Base-by-base conservation (phyloP, 30 jellyfish, hydroid and myxozoan species). In the Clytia hemisphaerica region DNA sequence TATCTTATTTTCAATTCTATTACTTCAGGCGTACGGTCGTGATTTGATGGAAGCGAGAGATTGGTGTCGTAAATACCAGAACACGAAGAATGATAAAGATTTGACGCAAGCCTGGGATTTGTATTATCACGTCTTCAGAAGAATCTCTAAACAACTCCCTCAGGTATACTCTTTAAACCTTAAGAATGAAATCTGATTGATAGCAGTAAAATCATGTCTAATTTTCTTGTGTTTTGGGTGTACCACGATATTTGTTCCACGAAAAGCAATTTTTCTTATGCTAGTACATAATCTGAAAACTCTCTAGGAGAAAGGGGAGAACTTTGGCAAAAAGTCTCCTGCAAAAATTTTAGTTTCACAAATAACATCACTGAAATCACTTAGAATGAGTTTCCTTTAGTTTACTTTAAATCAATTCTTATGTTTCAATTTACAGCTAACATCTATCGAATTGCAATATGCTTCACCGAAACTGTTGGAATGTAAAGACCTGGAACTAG, bases 31-130 rank as follows among this genome's bases (percentile, higher is more conserved):
- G n/a, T 88, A 88, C 42, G 97, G 97, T 31, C 77, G 97, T 18
- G 97, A 80, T 44, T 71, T 88, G 45, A 65, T 79, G 94, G 97
- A 88, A 54, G 97, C 97, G 4, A 94, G 73, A 50, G 97, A 88
- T 7, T 88, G 97, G 97, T 88, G 97, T 55, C 68, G 94, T 54
- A 88, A 88, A 45, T 88, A 79, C 59, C 94, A 88, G 65, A 67
- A 85, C 50, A 70, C 94, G 37, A 81, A 65, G 18, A 79, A 80
- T 62, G 76, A 75, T 12, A 83, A 78, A 34, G 95, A 82, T 58
- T 58, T 92, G 71, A 92, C 99, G 27, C 95, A 82, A 71, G 95
- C 95, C 12, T 92, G 99, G 99, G 95, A 83, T 60, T 72, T 83
- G 30, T 82, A 82, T 50, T 81, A 92, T 54, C 95, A 92, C 61